Evolutionary conservation across 2,888 invertebrate species (phyloP), one percentile per base, ranked within the genome.

Genomic region (Plagiodera versicolora): DNA sequence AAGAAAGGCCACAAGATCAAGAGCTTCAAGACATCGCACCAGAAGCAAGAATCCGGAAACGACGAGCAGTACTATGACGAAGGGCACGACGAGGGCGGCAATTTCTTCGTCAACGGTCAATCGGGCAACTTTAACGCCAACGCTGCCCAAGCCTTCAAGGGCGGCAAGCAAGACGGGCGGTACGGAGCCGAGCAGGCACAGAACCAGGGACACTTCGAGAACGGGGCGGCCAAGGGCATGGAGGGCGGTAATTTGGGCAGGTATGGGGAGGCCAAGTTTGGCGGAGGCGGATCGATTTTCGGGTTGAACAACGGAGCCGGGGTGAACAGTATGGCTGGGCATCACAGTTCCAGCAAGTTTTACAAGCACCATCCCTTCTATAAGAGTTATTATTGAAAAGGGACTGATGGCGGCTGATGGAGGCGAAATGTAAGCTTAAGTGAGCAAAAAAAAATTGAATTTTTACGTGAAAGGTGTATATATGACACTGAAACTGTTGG

Each of bases 31-130:
- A 81, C 83, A 3, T 86, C 86, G 1, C 86, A 86, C 73, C 86
- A 86, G 72, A 87, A 87, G 71, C 87, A 87, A 68, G 87, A 87
- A 69, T 83, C 86, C 67, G 86, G 86, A 58, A 86, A 86, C 72
- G 83, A 85, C 2, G 87, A 87, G 72, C 86, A 83, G 70, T 87
- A 83, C 79, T 87, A 86, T 69, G 87, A 87, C 59, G 87, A 87
- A 70, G 85, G 84, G 9, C 85, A 87, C 67, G 86, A 87, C 69
- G 86, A 86, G 73, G 86, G 84, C 0, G 85, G 85, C 67, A 84
- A 85, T 69, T 83, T 83, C 71, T 74, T 84, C 35, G 83, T 82
- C 63, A 84, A 84, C 4, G 85, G 85, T 18, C 82, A 85, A 66
- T 79, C 82, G 56, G 85, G 84, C 1, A 80, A 83, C 1, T 86